Conservation (phyloP, 37 sponge, comb jelly and placozoan genomes). For the Theonella swinhoei region DNA sequence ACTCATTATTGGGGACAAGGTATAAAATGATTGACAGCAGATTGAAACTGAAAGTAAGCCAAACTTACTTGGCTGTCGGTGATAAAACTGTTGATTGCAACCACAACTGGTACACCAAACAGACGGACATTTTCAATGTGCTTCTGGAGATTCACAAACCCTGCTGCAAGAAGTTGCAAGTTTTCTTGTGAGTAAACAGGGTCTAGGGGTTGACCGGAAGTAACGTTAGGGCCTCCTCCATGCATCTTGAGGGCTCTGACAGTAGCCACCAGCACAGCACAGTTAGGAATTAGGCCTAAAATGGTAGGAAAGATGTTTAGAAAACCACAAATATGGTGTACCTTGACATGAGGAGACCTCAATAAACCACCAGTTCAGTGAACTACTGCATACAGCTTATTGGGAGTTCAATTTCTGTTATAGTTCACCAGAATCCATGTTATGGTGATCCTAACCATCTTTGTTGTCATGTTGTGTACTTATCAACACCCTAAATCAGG, state of each 20-base stretch:
- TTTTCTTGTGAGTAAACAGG: conserved; percentile 79
- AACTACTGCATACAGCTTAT: too few species aligned
- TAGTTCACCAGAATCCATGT: too few species aligned
- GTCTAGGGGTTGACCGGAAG: conserved; percentile 84
- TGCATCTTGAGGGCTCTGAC: conserved; percentile 99
- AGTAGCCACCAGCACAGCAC: conserved; percentile 94
- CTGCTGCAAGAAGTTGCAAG: conserved; percentile 65
- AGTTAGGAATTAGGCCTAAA: conserved; percentile 88
- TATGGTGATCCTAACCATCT: too few species aligned
- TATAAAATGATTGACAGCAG: too few species aligned
- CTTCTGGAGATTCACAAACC: conserved; percentile 84
- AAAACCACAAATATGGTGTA: neutral
- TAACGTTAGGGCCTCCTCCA: conserved; percentile 96
- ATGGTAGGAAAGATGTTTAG: neutral
- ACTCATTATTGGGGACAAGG: too few species aligned
- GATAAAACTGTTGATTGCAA: conserved; percentile 87
- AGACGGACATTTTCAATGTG: conserved; percentile 93
- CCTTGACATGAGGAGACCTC: neutral
- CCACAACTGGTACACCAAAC: conserved; percentile 95
- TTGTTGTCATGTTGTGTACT: too few species aligned
- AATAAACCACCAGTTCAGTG: too few species aligned
- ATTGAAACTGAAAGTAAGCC: neutral
- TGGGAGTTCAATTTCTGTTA: too few species aligned
- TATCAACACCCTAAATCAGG: too few species aligned
- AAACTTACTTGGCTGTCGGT: conserved; percentile 62